Evolutionary conservation across 2,797 vertebrate genomes (phyloP).

Genomic region (Heliangelus exortis): DNA sequence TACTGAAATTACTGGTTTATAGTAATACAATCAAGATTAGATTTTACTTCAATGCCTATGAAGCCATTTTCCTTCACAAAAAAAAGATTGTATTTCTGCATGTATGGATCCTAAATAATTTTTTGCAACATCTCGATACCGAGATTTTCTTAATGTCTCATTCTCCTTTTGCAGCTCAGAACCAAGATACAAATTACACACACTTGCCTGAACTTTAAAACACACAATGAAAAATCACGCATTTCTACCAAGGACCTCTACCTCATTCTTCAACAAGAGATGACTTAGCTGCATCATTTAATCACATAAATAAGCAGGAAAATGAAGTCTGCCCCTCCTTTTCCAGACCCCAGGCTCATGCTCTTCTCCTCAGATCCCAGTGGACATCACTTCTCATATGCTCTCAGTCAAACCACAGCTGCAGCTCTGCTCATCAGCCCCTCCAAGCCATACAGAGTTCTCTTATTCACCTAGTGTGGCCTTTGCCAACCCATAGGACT

Average conservation of each 20-base stretch:
- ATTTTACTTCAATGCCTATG: not conserved
- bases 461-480: fast-evolving
- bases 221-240: not conserved
- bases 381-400: fast-evolving
- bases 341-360: not conserved
- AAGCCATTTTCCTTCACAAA: not conserved
- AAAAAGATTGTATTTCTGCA: not conserved
- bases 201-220: not conserved
- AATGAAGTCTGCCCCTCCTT: not conserved
- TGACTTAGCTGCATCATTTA: not conserved
- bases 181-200: not conserved
- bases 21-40: not conserved
- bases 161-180: not conserved
- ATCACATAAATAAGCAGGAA: not conserved
- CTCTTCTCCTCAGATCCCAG: not conserved
- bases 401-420: fast-evolving
- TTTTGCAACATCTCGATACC: not conserved
- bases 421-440: fast-evolving
- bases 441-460: not conserved
- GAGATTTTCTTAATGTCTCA: not conserved
- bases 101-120: not conserved
- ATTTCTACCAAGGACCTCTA: not conserved
- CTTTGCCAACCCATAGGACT: not conserved
- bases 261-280: not conserved
- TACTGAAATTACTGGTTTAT: not conserved